Base-by-base conservation (phyloP, 2,888 invertebrate species). In the Agonopterix heracliana region DNA sequence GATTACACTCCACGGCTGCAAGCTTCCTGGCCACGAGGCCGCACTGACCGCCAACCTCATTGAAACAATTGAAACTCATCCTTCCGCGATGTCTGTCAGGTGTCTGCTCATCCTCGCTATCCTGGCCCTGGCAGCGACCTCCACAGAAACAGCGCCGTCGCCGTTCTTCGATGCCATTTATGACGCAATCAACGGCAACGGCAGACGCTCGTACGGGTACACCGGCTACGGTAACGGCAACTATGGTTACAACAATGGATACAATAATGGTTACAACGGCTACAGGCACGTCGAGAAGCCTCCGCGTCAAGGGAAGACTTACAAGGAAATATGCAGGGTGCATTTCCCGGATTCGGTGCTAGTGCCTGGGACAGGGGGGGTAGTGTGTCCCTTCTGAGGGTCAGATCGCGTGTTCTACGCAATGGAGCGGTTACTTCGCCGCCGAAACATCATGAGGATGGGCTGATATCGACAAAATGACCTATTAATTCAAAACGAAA, bases 281-380 rank as follows among this genome's bases (percentile, higher is more conserved):
- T 71, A 74, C 34, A 68, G 63, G 48, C 58, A 55, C 8, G 66
- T 59, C 5, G 70, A 74, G 48, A 59, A 65, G 46, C 62, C 71
- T 9, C 60, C 74, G 54, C 65, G 78, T 64, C 62, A 90, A 80
- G 79, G 74, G 36, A 90, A 91, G 60, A 89, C 92, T 1, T 95
- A 91, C 78, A 92, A 91, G 66, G 91, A 92, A 46, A 91, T 95
- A 56, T 95, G 95, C 67, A 88, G 91, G 50, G 91, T 93, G 7
- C 90, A 93, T 56, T 91, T 81, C 89, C 93, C 61, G 81, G 90
- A 74, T 64, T 90, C 92, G 0, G 63, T 66, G 34, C 76, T 75
- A 2, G 61, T 69, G 40, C 93, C 61, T 79, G 91, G 77, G 54
- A 89, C 91, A 0, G 89, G 90, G 0, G 91, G 90, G 43, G 90